Conservation (phyloP, 2,888 invertebrate genomes). For the Baccha elongata region DNA sequence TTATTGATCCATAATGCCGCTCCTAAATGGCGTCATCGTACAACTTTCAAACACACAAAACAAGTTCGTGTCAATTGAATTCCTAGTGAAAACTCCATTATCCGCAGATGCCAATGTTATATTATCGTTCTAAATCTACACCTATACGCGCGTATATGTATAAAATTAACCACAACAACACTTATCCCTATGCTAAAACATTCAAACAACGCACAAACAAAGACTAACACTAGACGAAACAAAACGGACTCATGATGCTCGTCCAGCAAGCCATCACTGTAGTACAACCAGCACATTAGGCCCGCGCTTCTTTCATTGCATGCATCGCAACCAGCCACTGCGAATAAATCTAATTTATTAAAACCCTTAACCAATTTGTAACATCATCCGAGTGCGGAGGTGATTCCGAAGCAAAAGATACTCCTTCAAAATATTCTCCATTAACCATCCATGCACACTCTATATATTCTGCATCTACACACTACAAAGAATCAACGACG, state of each 20-base stretch:
- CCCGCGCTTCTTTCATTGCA: conserved; percentile 40
- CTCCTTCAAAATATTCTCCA: conserved; percentile 65
- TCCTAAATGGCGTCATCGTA: conserved; percentile 70
- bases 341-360: conserved; percentile 72
- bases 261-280: background rate
- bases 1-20: conserved; percentile 72
- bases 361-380: conserved; percentile 73
- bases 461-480: conserved; percentile 10
- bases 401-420: conserved; percentile 27
- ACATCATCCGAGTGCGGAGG: conserved; percentile 65
- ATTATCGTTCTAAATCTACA: conserved; percentile 13
- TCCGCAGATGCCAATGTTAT: conserved; percentile 32
- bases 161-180: conserved; percentile 44
- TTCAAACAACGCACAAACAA: conserved; percentile 34
- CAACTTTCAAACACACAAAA: conserved; percentile 41
- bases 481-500: background rate
- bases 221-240: no score
- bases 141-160: background rate
- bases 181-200: conserved; percentile 58
- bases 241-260: background rate
- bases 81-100: conserved; percentile 62
- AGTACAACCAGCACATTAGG: background rate
- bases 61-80: conserved; percentile 69
- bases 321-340: conserved; percentile 23
- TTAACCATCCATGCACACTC: conserved; percentile 29